phyloP scores from a whole-genome alignment of 2,113 vertebrate genomes.

The Isurus oxyrinchus region DNA sequence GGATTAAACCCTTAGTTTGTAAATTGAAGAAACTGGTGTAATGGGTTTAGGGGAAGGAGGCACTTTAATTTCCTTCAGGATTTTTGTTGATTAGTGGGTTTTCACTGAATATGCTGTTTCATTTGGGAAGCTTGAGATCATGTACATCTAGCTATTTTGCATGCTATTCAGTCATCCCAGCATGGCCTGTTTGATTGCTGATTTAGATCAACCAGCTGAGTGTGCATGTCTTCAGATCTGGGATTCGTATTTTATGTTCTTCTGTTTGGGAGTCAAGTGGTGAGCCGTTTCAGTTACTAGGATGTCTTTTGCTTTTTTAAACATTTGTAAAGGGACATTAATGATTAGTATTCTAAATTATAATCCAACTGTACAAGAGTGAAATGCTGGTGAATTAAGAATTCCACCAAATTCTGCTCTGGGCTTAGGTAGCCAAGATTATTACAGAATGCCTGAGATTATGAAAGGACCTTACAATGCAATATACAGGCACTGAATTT shows the following conservation, averaged over 20 bases:
- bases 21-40: not conserved
- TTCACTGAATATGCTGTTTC: not conserved
- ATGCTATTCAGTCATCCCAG: not conserved
- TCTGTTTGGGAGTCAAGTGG: not conserved
- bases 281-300: not conserved
- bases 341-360: not conserved
- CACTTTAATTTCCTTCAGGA: not conserved
- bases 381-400: not conserved
- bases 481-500: not conserved
- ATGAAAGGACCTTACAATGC: not conserved
- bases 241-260: not conserved
- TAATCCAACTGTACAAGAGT: not conserved
- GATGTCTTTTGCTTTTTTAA: not conserved
- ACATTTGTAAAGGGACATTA: not conserved
- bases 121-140: not conserved
- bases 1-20: not conserved
- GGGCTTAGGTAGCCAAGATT: not conserved
- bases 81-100: not conserved
- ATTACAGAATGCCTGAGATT: not conserved
- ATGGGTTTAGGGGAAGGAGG: not conserved
- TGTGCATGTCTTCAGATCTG: not conserved
- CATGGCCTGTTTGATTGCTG: not conserved
- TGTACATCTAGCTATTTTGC: not conserved
- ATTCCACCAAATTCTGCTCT: not conserved
- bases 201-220: not conserved